Evolutionary conservation across 2,797 vertebrate species (phyloP).

Genomic region (Columba guinea): DNA sequence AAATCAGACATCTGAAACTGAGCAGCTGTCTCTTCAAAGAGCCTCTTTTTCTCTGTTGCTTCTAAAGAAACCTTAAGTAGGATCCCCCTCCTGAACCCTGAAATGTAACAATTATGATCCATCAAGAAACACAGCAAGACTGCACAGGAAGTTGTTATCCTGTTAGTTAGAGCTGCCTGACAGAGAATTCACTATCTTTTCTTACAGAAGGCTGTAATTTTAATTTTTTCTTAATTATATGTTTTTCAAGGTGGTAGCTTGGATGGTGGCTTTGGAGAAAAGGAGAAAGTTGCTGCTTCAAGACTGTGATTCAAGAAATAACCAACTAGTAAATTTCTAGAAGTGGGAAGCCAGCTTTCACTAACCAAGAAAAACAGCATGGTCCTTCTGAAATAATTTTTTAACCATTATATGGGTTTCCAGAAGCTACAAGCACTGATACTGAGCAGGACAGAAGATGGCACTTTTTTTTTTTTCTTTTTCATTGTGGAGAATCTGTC

Average conservation of each 20-base stretch:
- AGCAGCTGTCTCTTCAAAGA: background rate
- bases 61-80: background rate
- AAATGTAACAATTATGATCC: background rate
- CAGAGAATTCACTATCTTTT: background rate
- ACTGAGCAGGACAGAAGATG: background rate
- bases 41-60: background rate
- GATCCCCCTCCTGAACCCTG: background rate
- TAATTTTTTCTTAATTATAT: background rate
- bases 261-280: background rate
- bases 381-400: background rate
- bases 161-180: background rate
- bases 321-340: background rate
- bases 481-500: background rate
- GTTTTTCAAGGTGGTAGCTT: background rate
- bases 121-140: background rate
- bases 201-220: background rate
- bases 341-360: background rate
- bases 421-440: background rate
- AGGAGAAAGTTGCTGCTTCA: background rate
- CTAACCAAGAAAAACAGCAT: background rate
- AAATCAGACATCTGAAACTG: background rate
- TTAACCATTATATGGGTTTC: background rate
- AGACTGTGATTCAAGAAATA: background rate
- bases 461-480: background rate
- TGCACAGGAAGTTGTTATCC: background rate